Percentiles rank a stretch among this genome's conserved stretches.
phyloP scores from a whole-genome alignment of 1,140 invertebrate species.

The Teleogryllus occipitalis region DNA sequence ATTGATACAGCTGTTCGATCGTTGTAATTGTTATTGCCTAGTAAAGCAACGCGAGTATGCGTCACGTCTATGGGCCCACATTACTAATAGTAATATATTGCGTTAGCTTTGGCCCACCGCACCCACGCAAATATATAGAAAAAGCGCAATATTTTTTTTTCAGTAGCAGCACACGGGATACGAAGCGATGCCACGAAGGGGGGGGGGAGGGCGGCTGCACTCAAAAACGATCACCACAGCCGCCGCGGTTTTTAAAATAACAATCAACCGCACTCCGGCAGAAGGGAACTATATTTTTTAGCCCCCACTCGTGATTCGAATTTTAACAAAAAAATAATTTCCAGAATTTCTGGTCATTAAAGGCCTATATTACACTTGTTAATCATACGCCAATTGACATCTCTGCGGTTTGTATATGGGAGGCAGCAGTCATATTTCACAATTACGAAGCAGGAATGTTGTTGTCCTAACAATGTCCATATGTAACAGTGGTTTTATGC shows the following conservation, averaged over 20 bases:
- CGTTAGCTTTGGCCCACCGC: neutral
- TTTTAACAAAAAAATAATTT: neutral
- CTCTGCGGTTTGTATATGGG: neutral
- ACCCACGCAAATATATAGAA: neutral
- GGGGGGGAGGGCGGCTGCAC: neutral
- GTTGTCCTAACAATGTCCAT: neutral
- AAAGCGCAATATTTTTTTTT: slow-evolving; percentile 6
- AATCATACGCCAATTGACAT: slow-evolving; percentile 1
- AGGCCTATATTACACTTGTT: slow-evolving; percentile 4
- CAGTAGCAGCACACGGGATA: neutral
- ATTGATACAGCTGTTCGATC: slow-evolving; percentile 1
- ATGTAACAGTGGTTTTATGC: slow-evolving; percentile 1
- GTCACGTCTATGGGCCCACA: neutral
- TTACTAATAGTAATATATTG: slow-evolving; percentile 6
- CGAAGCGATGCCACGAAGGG: neutral
- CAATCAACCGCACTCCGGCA: neutral
- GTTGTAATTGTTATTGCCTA: slow-evolving; percentile 5
- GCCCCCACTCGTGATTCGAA: neutral
- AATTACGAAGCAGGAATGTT: slow-evolving; percentile 1
- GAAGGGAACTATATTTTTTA: slow-evolving; percentile 1
- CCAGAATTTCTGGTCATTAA: neutral
- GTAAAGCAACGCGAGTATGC: neutral
- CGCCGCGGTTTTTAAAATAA: slow-evolving; percentile 1
- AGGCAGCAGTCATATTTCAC: neutral
- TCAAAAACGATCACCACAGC: neutral